Conservation (phyloP, 2,888 invertebrate species). For the Cephus sareptanus region DNA sequence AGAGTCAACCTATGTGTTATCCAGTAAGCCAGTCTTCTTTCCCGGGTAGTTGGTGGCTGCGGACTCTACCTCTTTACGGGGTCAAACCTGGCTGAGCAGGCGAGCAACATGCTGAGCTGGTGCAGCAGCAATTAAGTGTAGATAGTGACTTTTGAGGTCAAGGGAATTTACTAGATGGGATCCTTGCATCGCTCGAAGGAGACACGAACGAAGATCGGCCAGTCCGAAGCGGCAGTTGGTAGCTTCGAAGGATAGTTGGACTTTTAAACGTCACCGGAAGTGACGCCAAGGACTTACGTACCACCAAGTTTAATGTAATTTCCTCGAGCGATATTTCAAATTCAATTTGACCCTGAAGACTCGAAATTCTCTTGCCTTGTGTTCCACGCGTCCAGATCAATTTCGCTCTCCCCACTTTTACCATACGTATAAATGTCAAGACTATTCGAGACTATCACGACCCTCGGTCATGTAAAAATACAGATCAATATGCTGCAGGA, state of each 20-base stretch:
- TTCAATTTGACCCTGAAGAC: background rate
- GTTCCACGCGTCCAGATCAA: background rate
- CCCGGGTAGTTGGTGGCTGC: background rate
- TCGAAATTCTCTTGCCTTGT: background rate
- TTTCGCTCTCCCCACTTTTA: background rate
- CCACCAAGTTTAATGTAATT: background rate
- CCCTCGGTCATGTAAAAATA: too few relatives aligned
- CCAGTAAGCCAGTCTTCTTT: too few relatives aligned
- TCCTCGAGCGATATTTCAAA: background rate
- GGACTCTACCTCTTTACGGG: background rate
- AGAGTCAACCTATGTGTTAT: background rate
- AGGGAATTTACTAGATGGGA: slow-evolving; percentile 29
- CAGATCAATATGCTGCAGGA: too few relatives aligned
- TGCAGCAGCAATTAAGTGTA: background rate
- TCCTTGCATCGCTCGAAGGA: background rate
- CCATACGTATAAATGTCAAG: background rate
- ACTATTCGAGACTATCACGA: background rate
- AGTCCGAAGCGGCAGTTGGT: background rate
- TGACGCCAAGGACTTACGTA: background rate
- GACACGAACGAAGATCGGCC: background rate
- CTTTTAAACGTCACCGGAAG: slow-evolving; percentile 1
- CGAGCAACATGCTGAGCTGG: background rate
- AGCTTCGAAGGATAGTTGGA: background rate
- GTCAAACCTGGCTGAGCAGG: background rate
- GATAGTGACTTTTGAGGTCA: slow-evolving; percentile 57